These are phyloP conservation scores for Platichthys stellatus DNA, from an alignment of 2,113 vertebrate species.

Conservation along the genomic window DNA sequence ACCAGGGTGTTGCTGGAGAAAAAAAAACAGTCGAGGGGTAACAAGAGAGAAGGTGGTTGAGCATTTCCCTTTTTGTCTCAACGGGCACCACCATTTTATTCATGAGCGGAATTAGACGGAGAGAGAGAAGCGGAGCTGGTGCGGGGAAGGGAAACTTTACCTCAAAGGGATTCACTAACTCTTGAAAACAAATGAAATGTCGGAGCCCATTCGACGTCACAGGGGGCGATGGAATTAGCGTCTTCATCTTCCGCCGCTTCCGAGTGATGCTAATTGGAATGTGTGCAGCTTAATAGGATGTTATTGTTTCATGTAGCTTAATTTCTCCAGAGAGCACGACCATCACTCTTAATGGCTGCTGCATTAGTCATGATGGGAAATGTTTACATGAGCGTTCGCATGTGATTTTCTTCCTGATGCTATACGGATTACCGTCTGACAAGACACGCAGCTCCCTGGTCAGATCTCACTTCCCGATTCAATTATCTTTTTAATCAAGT, in stretches of 20 bases:
- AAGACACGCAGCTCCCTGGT: conserved; percentile 64
- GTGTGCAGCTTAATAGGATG: conserved; percentile 23
- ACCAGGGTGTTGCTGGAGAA: conserved; percentile 35
- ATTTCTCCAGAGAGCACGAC: conserved; percentile 36
- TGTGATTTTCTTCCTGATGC: conserved; percentile 51
- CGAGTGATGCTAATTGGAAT: conserved; percentile 26
- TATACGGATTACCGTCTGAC: conserved; percentile 38
- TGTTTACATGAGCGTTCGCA: conserved; percentile 21
- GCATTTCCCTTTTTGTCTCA: conserved; percentile 15
- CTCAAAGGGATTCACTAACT: conserved; percentile 50
- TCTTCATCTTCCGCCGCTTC: conserved; percentile 2
- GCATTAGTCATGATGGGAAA: conserved; percentile 29
- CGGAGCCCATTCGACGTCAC: background rate
- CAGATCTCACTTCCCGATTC: conserved; percentile 61
- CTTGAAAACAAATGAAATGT: conserved; percentile 48
- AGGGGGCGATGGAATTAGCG: background rate
- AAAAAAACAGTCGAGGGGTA: background rate
- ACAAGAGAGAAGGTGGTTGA: conserved; percentile 26
- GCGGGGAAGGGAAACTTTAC: conserved; percentile 14
- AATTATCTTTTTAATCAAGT: conserved; percentile 80
- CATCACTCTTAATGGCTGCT: conserved; percentile 15
- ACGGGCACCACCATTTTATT: conserved; percentile 19
- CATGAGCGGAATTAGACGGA: conserved; percentile 36
- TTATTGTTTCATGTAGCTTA: conserved; percentile 8
- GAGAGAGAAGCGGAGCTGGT: conserved; percentile 8